phyloP scores from a whole-genome alignment of 2,797 vertebrate genomes.

The Chaenodraco wilsoni region DNA sequence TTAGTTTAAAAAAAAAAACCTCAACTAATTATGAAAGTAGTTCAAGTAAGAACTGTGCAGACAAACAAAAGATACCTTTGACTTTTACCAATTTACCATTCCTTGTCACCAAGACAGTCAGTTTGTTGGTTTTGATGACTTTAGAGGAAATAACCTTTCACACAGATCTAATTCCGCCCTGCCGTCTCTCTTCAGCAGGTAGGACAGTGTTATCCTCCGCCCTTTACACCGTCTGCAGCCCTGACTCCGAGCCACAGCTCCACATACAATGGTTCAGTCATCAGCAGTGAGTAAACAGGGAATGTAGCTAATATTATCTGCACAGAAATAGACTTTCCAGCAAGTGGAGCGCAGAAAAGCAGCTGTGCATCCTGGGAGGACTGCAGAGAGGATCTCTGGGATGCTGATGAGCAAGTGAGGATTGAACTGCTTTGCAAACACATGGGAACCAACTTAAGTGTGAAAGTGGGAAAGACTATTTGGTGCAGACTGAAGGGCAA shows the following conservation, averaged over 20 bases:
- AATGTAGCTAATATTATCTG: conserved; percentile 82
- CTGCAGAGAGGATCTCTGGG: conserved; percentile 59
- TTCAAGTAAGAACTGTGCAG: conserved; percentile 1
- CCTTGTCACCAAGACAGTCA: not conserved
- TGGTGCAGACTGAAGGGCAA: conserved; percentile 53
- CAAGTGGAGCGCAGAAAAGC: conserved; percentile 70
- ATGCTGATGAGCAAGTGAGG: conserved; percentile 82
- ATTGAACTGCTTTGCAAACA: conserved; percentile 79
- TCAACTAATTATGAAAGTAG: conserved; percentile 7
- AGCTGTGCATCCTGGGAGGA: conserved; percentile 76
- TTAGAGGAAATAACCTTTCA: conserved; percentile 5
- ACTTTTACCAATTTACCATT: not conserved
- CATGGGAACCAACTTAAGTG: conserved; percentile 77
- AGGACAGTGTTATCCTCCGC: conserved; percentile 54
- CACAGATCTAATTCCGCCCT: conserved; percentile 7
- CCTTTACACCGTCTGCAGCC: conserved; percentile 37
- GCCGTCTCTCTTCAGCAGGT: conserved; percentile 5
- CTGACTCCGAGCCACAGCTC: conserved; percentile 60
- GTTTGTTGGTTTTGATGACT: not conserved
- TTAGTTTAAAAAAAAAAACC: conserved; percentile 6
- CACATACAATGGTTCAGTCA: conserved; percentile 76
- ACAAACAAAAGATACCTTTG: conserved; percentile 8
- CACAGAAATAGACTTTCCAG: conserved; percentile 83
- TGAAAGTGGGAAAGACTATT: conserved; percentile 69
- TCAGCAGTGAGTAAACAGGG: conserved; percentile 82